Conservation (phyloP, 1,140 invertebrate genomes). For the Prorops nasuta region DNA sequence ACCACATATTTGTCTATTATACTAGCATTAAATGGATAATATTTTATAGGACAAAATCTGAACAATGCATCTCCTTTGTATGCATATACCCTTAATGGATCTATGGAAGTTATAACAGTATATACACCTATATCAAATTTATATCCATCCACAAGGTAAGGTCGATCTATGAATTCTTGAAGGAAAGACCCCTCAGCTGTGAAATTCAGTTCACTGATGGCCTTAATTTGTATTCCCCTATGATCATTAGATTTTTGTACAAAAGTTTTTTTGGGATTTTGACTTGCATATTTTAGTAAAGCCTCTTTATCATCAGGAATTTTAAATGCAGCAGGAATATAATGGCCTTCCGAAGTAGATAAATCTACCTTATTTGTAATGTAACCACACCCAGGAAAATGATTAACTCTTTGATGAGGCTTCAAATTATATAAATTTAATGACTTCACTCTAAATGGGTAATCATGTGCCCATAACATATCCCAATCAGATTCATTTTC, state of each 20-base stretch:
- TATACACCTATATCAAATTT: conserved; percentile 98
- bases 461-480: conserved; percentile 91
- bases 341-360: conserved; percentile 72
- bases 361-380: conserved; percentile 94
- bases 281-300: conserved; percentile 69
- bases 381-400: conserved; percentile 92
- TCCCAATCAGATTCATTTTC: conserved; percentile 72
- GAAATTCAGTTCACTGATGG: conserved; percentile 71
- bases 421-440: conserved; percentile 64
- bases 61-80: conserved; percentile 88
- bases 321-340: conserved; percentile 85
- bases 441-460: conserved; percentile 74
- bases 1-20: conserved; percentile 90
- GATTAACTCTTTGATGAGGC: conserved; percentile 82
- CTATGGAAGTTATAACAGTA: conserved; percentile 85
- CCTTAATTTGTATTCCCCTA: conserved; percentile 79
- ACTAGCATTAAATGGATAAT: conserved; percentile 85
- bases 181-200: conserved; percentile 78
- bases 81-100: conserved; percentile 86
- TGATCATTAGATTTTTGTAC: conserved; percentile 93
- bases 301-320: conserved; percentile 75
- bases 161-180: conserved; percentile 84
- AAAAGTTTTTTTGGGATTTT: conserved; percentile 74
- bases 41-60: conserved; percentile 89
- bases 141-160: conserved; percentile 79